Evolutionary conservation across 2,888 invertebrate species (phyloP), one percentile per base, ranked within the genome.

Genomic region (Agrilus cyanescens): DNA sequence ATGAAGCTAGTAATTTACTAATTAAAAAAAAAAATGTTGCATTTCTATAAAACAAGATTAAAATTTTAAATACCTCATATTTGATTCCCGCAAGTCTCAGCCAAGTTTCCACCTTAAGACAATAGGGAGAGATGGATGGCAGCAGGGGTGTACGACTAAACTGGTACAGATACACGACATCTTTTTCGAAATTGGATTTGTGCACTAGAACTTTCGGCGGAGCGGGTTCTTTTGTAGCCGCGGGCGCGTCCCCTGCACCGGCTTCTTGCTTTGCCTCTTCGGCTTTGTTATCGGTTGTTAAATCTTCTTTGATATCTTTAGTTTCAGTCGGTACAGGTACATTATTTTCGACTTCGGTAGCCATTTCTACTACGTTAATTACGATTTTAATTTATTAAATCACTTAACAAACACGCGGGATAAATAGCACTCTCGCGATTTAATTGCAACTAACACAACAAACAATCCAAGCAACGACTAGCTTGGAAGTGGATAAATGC

Each of bases 61-160:
- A 7, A n/a, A n/a, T n/a, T 10, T 25, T 25, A 67, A 81, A 77
- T 72, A 93, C 93, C 88, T 93, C 91, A 71, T 93, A 94, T 72
- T 87, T 89, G 66, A 93, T 76, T 64, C 85, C 88, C 61, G 85
- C 82, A 59, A 94, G 78, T 65, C 94, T 79, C 54, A 95, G 76
- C 90, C 91, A 94, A 60, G 93, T 90, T 75, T 95, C 94, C 58
- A 93, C 87, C 78, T 94, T 94, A 65, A 94, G 78, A 72, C 90
- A 91, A 69, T 85, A 93, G 45, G 91, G 89, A 53, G 91, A 93
- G 57, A 89, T 74, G 49, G 91, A 90, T 46, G 93, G 93, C 62
- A 93, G 73, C 63, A 86, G 73, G 53, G 90, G 87, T 54, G 89
- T 89, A 62, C 94, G 80, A 53, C 89, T 82, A 68, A 94, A 90